Conservation (phyloP, 1,140 invertebrate genomes). For the Drosophila prosaltans region DNA sequence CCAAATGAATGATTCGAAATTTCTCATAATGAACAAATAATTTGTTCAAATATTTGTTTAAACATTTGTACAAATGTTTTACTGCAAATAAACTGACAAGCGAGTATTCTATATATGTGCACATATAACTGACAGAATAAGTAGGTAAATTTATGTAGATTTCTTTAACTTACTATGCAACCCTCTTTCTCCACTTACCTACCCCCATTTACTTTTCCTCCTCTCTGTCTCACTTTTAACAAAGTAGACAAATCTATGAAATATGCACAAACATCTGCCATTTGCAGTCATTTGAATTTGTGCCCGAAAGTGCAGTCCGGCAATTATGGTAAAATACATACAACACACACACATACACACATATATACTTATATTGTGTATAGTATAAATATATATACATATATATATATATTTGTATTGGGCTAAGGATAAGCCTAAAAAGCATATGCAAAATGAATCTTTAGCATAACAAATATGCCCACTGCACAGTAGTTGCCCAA, state of each 20-base stretch:
- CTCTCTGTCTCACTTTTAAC: slow-evolving; percentile 1
- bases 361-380: background rate
- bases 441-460: slow-evolving; percentile 60
- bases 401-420: slow-evolving; percentile 33
- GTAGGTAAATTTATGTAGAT: background rate
- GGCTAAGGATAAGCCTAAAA: slow-evolving; percentile 34
- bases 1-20: background rate
- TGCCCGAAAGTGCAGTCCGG: slow-evolving; percentile 27
- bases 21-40: background rate
- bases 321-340: slow-evolving; percentile 8
- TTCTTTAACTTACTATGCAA: background rate
- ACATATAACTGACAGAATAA: background rate
- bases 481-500: slow-evolving; percentile 10
- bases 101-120: background rate
- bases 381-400: slow-evolving; percentile 29
- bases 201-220: background rate
- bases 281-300: slow-evolving; percentile 51
- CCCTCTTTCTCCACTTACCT: background rate
- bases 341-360: slow-evolving; percentile 1
- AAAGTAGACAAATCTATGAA: slow-evolving; percentile 41
- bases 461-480: slow-evolving; percentile 61
- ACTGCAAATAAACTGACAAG: background rate
- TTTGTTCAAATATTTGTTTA: background rate
- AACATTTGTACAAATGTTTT: background rate
- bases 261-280: slow-evolving; percentile 51